Percentiles rank a stretch among this genome's conserved stretches.
Conservation (phyloP, 2,797 vertebrate species). For the Xenopus petersii region DNA sequence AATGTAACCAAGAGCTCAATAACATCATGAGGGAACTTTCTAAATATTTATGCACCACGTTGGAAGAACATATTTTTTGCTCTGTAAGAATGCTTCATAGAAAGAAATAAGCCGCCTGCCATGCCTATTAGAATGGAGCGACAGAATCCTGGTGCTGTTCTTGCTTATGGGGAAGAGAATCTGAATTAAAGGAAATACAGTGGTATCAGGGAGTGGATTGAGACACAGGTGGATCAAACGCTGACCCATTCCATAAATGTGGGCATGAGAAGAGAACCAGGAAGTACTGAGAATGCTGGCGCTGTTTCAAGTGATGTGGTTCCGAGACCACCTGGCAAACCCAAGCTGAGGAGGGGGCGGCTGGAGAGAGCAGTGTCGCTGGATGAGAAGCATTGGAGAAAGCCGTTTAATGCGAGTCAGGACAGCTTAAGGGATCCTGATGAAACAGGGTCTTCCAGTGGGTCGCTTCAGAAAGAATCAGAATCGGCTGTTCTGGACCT, state of each 20-base stretch:
- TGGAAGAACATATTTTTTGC: no score
- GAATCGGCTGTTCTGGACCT: not conserved
- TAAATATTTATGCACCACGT: no score
- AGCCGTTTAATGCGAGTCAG: slow-evolving; percentile 73
- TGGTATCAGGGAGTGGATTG: slow-evolving; percentile 37
- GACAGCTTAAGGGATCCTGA: slow-evolving; percentile 75
- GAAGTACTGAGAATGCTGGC: no score
- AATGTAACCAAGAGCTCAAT: no score
- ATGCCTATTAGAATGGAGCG: slow-evolving; percentile 68
- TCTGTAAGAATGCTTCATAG: not conserved
- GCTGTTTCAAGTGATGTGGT: slow-evolving; percentile 48
- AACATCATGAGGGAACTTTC: no score
- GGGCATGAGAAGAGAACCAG: no score
- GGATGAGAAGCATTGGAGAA: slow-evolving; percentile 73
- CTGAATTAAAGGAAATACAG: slow-evolving; percentile 37
- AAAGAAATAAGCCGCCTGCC: slow-evolving; percentile 26
- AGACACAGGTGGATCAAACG: slow-evolving; percentile 33
- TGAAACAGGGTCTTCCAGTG: slow-evolving; percentile 69
- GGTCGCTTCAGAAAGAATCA: slow-evolving; percentile 68
- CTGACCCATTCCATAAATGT: slow-evolving; percentile 5
- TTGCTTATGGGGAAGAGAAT: slow-evolving; percentile 22
- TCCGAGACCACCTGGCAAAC: slow-evolving; percentile 63
- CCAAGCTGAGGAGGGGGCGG: slow-evolving; percentile 54
- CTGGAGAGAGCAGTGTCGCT: slow-evolving; percentile 69
- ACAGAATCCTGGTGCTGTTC: slow-evolving; percentile 49